These are phyloP conservation scores for Cygnus buccinator DNA, from an alignment of 2,113 vertebrate genomes.

Conservation along the genomic window DNA sequence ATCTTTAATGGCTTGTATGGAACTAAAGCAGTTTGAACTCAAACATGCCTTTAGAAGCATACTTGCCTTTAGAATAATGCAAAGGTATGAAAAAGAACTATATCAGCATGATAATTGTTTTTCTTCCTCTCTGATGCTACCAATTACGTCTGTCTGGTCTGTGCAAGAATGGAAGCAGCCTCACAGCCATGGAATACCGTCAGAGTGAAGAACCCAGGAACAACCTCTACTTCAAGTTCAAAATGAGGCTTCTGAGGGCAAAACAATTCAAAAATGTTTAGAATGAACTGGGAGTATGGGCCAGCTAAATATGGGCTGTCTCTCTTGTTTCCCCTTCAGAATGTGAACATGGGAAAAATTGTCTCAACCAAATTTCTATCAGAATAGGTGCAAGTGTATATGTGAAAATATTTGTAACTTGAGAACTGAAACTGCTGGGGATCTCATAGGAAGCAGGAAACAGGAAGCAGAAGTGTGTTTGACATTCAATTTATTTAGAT, in stretches of 20 bases:
- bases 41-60: background rate
- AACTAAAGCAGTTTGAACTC: background rate
- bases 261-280: background rate
- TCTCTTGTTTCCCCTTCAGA: background rate
- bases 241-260: background rate
- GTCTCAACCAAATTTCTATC: background rate
- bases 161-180: background rate
- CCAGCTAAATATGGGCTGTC: background rate
- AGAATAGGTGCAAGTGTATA: background rate
- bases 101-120: background rate
- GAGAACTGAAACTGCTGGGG: conserved; percentile 26
- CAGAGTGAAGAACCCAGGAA: background rate
- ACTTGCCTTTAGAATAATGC: background rate
- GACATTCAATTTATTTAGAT: conserved; percentile 49
- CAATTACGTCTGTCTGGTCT: background rate
- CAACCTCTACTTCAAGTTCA: background rate
- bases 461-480: conserved; percentile 46
- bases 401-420: background rate
- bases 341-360: background rate
- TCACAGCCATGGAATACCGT: background rate
- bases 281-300: background rate
- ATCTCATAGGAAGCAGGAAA: background rate
- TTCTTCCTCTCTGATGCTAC: background rate
- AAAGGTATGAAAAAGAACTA: background rate
- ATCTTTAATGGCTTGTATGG: background rate